Base-by-base conservation (phyloP, 2,797 vertebrate genomes). In the Hemibagrus guttatus region DNA sequence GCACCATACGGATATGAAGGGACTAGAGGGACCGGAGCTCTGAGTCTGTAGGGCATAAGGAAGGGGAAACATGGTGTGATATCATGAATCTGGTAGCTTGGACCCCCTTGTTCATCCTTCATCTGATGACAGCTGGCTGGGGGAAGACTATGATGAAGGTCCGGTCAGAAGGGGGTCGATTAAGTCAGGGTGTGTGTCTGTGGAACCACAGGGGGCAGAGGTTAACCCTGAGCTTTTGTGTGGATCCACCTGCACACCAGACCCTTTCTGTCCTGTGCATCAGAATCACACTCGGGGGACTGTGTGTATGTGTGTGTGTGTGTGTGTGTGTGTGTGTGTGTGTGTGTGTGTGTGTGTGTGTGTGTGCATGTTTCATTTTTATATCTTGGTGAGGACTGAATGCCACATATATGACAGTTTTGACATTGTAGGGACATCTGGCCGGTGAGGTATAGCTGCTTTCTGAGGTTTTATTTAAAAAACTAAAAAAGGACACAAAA, bases 71-170 rank as follows among this genome's bases (percentile, higher is more conserved):
- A n/a, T 46, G 35, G 39, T 35, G 23, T 84, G 76, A 84, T 83
- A 86, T 83, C 87, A 89, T 87, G 54, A 39, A 74, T 87, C 35
- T 87, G n/a, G 0, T 84, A 75, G 69, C 72, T 71, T 56, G 72
- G 31, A 84, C 74, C 59, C 79, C 81, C 85, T 69, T 35, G n/a
- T 75, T 85, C 87, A 76, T 68, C 82, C 71, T 61, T 88, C 84
- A 84, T 87, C 78, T 66, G 61, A 75, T 88, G 90, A 91, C 91
- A 92, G 90, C 90, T 91, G 90, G 87, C 46, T 63, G 58, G 61
- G 56, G 86, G 79, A 71, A 88, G 86, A 82, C 86, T 86, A 75
- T 89, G 76, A 84, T 89, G 83, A 81, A 71, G 75, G n/a, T 87
- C 71, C 61, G 81, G 81, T 89, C 89, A 90, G 78, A 87, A 83